These are phyloP conservation scores for Iphiclides podalirius DNA, from an alignment of 2,888 invertebrate species.

Conservation along the genomic window DNA sequence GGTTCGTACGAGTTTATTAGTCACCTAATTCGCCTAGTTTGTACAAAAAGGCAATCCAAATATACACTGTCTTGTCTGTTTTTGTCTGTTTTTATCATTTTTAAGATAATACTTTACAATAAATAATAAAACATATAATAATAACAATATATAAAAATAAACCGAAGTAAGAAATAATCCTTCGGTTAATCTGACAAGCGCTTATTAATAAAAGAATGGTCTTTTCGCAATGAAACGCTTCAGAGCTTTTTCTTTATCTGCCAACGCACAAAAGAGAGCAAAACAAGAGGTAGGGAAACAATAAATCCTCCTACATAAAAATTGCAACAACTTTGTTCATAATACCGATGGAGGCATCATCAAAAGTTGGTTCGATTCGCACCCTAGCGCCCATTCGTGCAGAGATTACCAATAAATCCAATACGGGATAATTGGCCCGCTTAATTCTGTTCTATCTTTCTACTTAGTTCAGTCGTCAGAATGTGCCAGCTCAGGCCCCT, in stretches of 20 bases:
- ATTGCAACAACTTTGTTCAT: conserved; percentile 79
- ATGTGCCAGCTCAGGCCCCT: conserved; percentile 78
- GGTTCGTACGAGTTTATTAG: too few relatives aligned
- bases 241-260: conserved; percentile 64
- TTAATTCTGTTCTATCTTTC: conserved; percentile 81
- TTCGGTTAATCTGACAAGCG: conserved; percentile 43
- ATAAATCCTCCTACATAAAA: conserved; percentile 78
- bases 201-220: conserved; percentile 61
- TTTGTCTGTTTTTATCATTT: too few relatives aligned
- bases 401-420: conserved; percentile 81
- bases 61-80: too few relatives aligned
- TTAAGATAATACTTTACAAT: too few relatives aligned
- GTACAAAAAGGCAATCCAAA: too few relatives aligned
- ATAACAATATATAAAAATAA: too few relatives aligned
- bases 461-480: conserved; percentile 81
- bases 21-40: too few relatives aligned
- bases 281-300: conserved; percentile 70
- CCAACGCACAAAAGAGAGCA: conserved; percentile 62
- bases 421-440: conserved; percentile 81
- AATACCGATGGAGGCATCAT: conserved; percentile 77
- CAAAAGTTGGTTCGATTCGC: conserved; percentile 78
- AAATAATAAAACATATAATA: too few relatives aligned
- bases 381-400: conserved; percentile 80
- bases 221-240: conserved; percentile 65
- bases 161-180: not conserved